These are phyloP conservation scores for Catharus bicknelli DNA, from an alignment of 2,113 vertebrate species.

Conservation along the genomic window DNA sequence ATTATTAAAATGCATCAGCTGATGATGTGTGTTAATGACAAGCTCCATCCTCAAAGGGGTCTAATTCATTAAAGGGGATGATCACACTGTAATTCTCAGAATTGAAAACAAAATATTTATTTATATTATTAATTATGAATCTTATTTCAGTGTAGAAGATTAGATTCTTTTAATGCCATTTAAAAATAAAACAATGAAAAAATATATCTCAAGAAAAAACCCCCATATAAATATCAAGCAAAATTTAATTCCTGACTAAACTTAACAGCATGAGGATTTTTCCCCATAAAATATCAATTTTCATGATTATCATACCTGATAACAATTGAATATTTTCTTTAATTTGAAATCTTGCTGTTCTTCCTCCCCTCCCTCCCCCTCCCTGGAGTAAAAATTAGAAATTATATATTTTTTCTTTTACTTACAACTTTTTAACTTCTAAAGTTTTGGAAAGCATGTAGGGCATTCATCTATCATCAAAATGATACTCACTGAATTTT, in stretches of 20 bases:
- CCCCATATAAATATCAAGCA: background rate
- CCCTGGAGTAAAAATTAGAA: background rate
- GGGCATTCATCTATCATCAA: background rate
- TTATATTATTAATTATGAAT: background rate
- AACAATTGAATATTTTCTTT: background rate
- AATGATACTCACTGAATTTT: background rate
- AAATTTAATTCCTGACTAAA: background rate
- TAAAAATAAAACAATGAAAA: background rate
- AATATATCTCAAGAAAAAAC: rapidly evolving
- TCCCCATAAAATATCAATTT: background rate
- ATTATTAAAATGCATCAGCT: conserved; percentile 69
- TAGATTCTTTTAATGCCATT: background rate
- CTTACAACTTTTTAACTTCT: background rate
- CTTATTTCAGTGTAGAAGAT: background rate
- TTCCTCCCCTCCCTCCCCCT: rapidly evolving
- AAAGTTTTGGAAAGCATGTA: background rate
- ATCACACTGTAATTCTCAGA: conserved; percentile 16
- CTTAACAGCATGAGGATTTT: background rate
- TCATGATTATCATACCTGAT: background rate
- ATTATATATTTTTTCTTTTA: background rate
- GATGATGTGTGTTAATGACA: conserved; percentile 65
- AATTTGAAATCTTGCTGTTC: background rate
- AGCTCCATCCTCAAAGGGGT: conserved; percentile 57
- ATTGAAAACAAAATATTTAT: conserved; percentile 47
- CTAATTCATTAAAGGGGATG: conserved; percentile 43